phyloP scores from a whole-genome alignment of 2,888 invertebrate genomes.

The Sepiola atlantica region DNA sequence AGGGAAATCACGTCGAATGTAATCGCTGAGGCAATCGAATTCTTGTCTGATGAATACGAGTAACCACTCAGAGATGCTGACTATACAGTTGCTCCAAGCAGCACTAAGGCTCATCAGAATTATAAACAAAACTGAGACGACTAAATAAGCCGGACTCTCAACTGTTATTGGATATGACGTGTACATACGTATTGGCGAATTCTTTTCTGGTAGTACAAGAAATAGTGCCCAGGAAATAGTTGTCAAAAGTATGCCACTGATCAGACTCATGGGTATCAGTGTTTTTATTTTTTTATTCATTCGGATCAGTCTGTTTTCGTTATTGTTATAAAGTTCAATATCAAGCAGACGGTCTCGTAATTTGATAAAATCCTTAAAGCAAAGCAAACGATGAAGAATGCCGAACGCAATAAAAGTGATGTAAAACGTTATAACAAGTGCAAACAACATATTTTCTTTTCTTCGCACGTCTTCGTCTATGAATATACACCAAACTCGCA shows the following conservation, averaged over 20 bases:
- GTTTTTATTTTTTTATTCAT: too few relatives aligned
- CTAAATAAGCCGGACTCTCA: neutral
- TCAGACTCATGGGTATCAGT: fast-evolving
- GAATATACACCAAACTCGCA: neutral
- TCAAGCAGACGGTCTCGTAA: too few relatives aligned
- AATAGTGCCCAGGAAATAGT: too few relatives aligned
- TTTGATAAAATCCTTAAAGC: too few relatives aligned
- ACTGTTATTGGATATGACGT: neutral
- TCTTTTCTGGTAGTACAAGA: neutral
- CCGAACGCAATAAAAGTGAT: neutral
- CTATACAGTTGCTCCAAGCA: neutral
- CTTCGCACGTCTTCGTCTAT: too few relatives aligned
- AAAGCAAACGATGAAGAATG: neutral
- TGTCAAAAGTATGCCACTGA: neutral
- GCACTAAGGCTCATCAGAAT: neutral
- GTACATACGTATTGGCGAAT: neutral
- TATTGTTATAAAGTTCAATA: neutral
- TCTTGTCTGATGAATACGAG: neutral
- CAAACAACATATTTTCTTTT: neutral
- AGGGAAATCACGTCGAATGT: neutral
- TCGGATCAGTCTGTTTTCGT: too few relatives aligned
- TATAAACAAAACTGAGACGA: neutral
- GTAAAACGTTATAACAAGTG: neutral
- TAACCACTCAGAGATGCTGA: neutral
- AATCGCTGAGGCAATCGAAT: neutral